Evolutionary conservation across 1,140 invertebrate genomes (phyloP).

Genomic region (Cecropterus lyciades): DNA sequence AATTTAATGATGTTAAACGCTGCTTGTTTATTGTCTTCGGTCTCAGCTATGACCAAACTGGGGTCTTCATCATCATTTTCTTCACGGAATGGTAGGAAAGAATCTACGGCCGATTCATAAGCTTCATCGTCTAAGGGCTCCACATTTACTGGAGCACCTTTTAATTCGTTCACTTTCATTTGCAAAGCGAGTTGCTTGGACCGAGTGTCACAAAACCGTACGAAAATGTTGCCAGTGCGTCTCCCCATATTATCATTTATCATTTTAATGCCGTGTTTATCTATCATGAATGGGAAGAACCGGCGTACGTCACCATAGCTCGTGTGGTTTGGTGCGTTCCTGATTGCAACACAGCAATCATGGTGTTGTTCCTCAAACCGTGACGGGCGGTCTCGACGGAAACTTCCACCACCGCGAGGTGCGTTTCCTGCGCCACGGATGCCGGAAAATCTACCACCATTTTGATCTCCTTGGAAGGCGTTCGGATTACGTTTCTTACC

Average conservation of each 20-base stretch:
- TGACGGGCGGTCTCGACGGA: constrained; percentile 55
- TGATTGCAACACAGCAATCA: constrained; percentile 88
- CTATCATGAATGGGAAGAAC: constrained; percentile 92
- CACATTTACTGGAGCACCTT: constrained; percentile 87
- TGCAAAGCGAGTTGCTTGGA: constrained; percentile 89
- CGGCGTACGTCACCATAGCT: constrained; percentile 92
- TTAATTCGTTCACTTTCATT: constrained; percentile 84
- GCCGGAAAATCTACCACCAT: constrained; percentile 45
- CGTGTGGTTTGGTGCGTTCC: constrained; percentile 87
- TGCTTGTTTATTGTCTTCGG: constrained; percentile 39
- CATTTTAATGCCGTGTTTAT: constrained; percentile 93
- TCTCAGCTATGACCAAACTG: constrained; percentile 47
- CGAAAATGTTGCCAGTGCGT: constrained; percentile 91
- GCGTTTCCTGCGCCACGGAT: constrained; percentile 45
- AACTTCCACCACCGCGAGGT: constrained; percentile 48
- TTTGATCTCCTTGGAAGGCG: constrained; percentile 83
- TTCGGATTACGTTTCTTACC: constrained; percentile 86
- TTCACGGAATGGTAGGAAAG: constrained; percentile 83
- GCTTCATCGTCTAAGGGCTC: constrained; percentile 86
- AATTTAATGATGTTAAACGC: constrained; percentile 85
- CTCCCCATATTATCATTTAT: constrained; percentile 92
- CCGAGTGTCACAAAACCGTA: constrained; percentile 89
- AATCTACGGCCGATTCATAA: constrained; percentile 88
- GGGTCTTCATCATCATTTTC: constrained; percentile 62
- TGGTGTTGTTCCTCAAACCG: constrained; percentile 57